Percentiles rank a stretch among this genome's conserved stretches.
Evolutionary conservation across 2,113 vertebrate genomes (phyloP).

Genomic region (Alosa alosa): DNA sequence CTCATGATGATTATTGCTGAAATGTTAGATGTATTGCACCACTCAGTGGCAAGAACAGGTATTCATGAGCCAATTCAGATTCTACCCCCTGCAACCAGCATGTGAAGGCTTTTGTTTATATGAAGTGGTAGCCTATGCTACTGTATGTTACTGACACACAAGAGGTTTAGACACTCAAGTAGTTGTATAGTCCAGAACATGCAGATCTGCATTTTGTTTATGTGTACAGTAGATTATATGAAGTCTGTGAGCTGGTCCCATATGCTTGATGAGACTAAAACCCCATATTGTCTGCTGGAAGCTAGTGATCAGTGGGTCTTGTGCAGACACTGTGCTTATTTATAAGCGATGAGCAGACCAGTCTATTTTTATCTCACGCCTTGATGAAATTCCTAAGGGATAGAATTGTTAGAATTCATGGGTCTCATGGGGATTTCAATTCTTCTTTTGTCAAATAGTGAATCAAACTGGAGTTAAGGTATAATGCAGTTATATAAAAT

Average conservation of each 20-base stretch:
- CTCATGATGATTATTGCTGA: constrained; percentile 14
- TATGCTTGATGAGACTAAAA: background rate
- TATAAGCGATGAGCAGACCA: background rate
- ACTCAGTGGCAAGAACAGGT: background rate
- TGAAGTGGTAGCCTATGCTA: too few relatives aligned
- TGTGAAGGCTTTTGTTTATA: background rate
- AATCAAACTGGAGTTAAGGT: background rate
- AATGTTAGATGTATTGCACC: constrained; percentile 16
- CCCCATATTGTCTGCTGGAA: background rate
- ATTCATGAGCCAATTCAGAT: constrained; percentile 8
- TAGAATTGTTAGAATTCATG: background rate
- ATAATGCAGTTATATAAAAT: background rate
- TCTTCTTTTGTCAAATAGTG: background rate
- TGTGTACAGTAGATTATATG: background rate
- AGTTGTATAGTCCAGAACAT: background rate
- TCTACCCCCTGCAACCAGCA: background rate
- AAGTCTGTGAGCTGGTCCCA: background rate
- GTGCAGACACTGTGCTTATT: background rate
- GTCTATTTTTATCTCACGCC: background rate
- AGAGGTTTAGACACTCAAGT: background rate
- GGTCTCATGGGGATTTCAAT: background rate
- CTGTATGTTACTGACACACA: background rate
- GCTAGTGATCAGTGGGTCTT: background rate
- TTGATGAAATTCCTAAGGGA: background rate
- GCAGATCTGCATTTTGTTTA: background rate